Evolutionary conservation across 2,113 vertebrate species (phyloP).

Genomic region (Cynocephalus volans): DNA sequence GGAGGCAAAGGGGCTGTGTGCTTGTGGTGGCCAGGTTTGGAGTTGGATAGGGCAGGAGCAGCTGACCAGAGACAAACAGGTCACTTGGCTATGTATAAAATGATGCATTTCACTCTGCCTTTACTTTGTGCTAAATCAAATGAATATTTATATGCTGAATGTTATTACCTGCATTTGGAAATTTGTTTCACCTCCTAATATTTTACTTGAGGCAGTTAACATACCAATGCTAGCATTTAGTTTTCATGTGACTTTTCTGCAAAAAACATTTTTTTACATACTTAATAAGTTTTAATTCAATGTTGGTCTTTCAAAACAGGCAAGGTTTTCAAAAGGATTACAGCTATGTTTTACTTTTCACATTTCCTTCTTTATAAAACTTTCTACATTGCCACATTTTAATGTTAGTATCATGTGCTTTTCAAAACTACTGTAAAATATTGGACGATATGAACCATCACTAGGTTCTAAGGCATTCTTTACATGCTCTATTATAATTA

Average conservation of each 20-base stretch:
- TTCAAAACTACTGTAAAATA: background rate
- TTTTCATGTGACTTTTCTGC: background rate
- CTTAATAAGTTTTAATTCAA: background rate
- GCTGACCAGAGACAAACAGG: background rate
- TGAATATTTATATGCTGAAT: background rate
- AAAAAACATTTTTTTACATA: background rate
- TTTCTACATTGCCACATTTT: constrained; percentile 10
- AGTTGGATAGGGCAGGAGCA: background rate
- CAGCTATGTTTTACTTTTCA: background rate
- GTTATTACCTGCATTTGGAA: background rate
- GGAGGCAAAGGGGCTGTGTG: background rate
- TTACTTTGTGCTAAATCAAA: background rate
- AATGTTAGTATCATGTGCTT: background rate
- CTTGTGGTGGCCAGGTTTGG: background rate
- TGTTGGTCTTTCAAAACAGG: background rate
- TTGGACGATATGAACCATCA: background rate
- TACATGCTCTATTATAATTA: background rate
- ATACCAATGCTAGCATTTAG: background rate
- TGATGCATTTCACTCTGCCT: background rate
- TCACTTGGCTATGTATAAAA: background rate
- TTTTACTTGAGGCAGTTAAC: background rate
- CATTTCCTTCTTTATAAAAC: background rate
- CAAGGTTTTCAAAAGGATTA: background rate
- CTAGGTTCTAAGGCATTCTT: background rate
- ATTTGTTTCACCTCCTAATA: background rate